Percentiles rank a stretch among this genome's conserved stretches.
Conservation (phyloP, 1,140 invertebrate species). For the Drosophila serrata region DNA sequence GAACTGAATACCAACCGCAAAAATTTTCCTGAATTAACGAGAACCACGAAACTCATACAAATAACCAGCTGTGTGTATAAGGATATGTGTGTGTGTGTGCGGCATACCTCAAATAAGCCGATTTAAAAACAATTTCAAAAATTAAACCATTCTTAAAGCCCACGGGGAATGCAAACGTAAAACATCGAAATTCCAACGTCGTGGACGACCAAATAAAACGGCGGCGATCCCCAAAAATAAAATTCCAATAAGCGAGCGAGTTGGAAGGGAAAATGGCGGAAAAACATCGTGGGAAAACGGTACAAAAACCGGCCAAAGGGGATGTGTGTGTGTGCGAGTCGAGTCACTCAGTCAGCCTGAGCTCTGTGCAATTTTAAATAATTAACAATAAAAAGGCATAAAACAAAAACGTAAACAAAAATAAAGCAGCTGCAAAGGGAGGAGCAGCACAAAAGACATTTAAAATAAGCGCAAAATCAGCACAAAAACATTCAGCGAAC, state of each 20-base stretch:
- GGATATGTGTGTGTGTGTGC: slow-evolving; percentile 8
- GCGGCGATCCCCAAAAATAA: slow-evolving; percentile 52
- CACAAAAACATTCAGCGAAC: slow-evolving; percentile 77
- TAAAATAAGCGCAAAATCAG: slow-evolving; percentile 81
- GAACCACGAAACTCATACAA: slow-evolving; percentile 1
- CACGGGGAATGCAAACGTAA: slow-evolving; percentile 28
- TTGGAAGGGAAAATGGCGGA: background rate
- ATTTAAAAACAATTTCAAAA: slow-evolving; percentile 72
- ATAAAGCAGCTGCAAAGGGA: slow-evolving; percentile 44
- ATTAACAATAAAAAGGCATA: slow-evolving; percentile 65
- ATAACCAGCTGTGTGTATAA: slow-evolving; percentile 16
- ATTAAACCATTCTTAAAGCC: slow-evolving; percentile 59
- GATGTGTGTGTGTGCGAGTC: background rate
- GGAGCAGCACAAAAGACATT: slow-evolving; percentile 61
- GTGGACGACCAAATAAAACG: slow-evolving; percentile 18
- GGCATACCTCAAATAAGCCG: slow-evolving; percentile 63
- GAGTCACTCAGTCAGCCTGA: slow-evolving; percentile 51
- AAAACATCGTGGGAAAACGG: slow-evolving; percentile 8
- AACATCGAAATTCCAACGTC: slow-evolving; percentile 1
- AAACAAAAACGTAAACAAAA: slow-evolving; percentile 56
- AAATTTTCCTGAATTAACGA: slow-evolving; percentile 2
- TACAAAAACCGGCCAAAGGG: slow-evolving; percentile 12
- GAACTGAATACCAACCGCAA: background rate
- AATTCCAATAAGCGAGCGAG: slow-evolving; percentile 49
- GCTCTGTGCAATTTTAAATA: slow-evolving; percentile 68